Base-by-base conservation (phyloP, 2,888 invertebrate genomes). In the Lamproptera curius region DNA sequence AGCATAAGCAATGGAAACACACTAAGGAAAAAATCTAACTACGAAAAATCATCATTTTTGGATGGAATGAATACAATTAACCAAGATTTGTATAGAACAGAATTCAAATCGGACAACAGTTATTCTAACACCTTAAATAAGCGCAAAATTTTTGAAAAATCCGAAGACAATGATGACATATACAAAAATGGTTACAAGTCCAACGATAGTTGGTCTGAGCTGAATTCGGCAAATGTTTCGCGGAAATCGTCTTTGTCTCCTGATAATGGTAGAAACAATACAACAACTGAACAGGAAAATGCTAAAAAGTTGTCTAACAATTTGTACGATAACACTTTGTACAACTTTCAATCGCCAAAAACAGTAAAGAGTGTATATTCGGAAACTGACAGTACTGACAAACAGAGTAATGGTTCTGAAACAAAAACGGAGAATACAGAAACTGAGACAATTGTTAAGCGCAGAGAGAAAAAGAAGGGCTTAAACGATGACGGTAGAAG, bases 401-500 rank as follows among this genome's bases (percentile, higher is more conserved):
- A 37, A 34, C 14, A 39, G 13, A 36, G 20, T 28, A 46, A 50
- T 37, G 45, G 35, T 33, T 45, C 40, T 26, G 43, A 53, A 37
- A 48, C n/a, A 20, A 56, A 17, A 61, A 60, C 34, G 45, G 69
- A 74, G 37, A 65, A 70, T 39, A 59, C 65, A 33, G 79, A 83
- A 52, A 44, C 49, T 0, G 83, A 82, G 61, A 65, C 71, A 28
- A 70, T 85, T 14, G 86, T 88, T 11, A 80, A 70, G 61, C 73
- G 87, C 16, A 73, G 88, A 58, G 76, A 81, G 51, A 88, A 87
- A 58, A 85, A 85, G 63, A 73, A 62, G 45, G 65, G 63, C 16
- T 76, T 74, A 56, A 76, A 75, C 43, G 76, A 81, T 56, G 87
- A 83, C 52, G 88, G 89, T 16, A 77, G 82, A 66, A 72, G 86